Evolutionary conservation across 2,113 vertebrate species (phyloP).

Genomic region (Chloropsis cyanopogon): DNA sequence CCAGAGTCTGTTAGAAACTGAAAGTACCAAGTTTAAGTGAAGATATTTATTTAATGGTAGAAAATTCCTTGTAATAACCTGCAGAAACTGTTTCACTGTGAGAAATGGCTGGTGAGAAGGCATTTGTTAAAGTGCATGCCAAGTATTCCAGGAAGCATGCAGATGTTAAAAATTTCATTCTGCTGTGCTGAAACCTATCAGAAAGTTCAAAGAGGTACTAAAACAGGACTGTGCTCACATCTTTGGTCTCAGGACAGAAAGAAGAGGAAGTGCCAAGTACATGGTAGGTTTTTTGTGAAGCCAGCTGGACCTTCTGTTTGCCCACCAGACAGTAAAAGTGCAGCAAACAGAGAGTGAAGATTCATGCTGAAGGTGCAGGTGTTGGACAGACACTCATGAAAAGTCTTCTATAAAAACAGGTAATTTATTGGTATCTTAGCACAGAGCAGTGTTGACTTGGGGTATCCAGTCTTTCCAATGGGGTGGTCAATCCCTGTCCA

Average conservation of each 20-base stretch:
- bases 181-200: neutral
- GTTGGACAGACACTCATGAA: neutral
- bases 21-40: neutral
- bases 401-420: neutral
- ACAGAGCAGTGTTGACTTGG: fast-evolving
- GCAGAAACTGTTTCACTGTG: neutral
- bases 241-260: neutral
- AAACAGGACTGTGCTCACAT: neutral
- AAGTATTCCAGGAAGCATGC: neutral
- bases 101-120: neutral
- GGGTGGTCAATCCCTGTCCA: neutral
- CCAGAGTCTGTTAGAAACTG: neutral
- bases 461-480: fast-evolving
- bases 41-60: neutral
- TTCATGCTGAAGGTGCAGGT: neutral
- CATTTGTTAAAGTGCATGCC: neutral
- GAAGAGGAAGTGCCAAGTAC: neutral
- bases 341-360: neutral
- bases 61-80: neutral
- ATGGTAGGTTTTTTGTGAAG: neutral
- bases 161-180: neutral
- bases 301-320: neutral
- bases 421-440: neutral
- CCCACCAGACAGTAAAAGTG: neutral
- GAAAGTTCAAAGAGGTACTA: neutral